A percentile compares a stretch with the other conserved stretches of the same genome.
These are phyloP conservation scores for Trematocara nigrifrons DNA, from an alignment of 2,113 vertebrate species.

Conservation along the genomic window DNA sequence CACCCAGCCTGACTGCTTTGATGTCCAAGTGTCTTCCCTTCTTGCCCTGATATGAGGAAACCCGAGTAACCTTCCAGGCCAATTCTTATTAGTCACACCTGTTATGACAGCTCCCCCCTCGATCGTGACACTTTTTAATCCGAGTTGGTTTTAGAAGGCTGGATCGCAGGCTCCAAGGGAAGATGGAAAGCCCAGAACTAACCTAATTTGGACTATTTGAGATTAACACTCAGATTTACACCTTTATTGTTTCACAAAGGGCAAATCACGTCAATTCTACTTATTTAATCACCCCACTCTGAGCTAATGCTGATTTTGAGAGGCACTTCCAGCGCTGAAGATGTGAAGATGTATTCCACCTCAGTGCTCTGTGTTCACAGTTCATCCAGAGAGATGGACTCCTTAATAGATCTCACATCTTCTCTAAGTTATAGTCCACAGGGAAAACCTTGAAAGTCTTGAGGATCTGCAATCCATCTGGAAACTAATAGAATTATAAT, in stretches of 20 bases:
- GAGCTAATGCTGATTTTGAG: neutral
- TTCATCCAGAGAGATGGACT: neutral
- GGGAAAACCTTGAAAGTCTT: neutral
- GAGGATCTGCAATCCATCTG: neutral
- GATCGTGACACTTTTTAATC: fast-evolving
- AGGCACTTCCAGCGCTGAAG: neutral
- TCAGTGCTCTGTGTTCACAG: neutral
- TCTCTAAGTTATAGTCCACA: fast-evolving
- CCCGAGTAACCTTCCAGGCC: neutral
- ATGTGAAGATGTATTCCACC: neutral
- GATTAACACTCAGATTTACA: neutral
- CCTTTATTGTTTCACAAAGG: neutral
- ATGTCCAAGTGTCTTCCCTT: neutral
- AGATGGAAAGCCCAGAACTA: fast-evolving
- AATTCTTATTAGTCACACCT: neutral
- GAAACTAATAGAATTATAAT: neutral
- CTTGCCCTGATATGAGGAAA: neutral
- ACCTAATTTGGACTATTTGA: neutral
- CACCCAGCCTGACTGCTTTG: neutral
- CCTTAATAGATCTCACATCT: neutral
- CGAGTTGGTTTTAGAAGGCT: fast-evolving
- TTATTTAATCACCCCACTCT: neutral
- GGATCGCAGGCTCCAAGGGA: neutral
- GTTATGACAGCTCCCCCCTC: neutral
- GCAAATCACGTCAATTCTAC: neutral